These are phyloP conservation scores for Maccullochella peelii DNA, from an alignment of 2,113 vertebrate genomes.

Conservation along the genomic window DNA sequence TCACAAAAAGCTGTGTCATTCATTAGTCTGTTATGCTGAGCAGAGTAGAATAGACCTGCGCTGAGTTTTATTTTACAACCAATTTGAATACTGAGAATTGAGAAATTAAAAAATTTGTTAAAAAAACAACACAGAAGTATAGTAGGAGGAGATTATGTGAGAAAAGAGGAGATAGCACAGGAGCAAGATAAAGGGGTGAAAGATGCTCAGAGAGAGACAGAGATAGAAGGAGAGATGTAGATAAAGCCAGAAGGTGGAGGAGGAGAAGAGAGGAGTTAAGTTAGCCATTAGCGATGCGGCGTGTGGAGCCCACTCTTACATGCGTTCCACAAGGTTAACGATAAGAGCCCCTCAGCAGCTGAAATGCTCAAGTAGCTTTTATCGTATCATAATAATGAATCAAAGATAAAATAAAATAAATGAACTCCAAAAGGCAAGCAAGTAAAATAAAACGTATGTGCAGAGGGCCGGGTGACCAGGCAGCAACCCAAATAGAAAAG, in stretches of 20 bases:
- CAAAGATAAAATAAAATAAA: slow-evolving; percentile 90
- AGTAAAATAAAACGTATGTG: slow-evolving; percentile 84
- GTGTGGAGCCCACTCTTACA: slow-evolving; percentile 81
- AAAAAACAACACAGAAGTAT: slow-evolving; percentile 4
- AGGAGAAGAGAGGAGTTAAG: slow-evolving; percentile 81
- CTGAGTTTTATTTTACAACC: slow-evolving; percentile 19
- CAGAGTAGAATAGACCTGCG: slow-evolving; percentile 10
- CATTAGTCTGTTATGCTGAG: slow-evolving; percentile 31
- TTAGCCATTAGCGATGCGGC: slow-evolving; percentile 82
- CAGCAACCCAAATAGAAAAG: slow-evolving; percentile 64
- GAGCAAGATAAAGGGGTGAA: slow-evolving; percentile 38
- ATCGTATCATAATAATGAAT: slow-evolving; percentile 91
- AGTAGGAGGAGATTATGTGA: slow-evolving; percentile 8
- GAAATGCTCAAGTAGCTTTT: slow-evolving; percentile 90
- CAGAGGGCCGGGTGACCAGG: slow-evolving; percentile 48
- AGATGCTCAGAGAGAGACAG: slow-evolving; percentile 37
- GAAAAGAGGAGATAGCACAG: slow-evolving; percentile 10
- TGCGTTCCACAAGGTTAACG: slow-evolving; percentile 88
- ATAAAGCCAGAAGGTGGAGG: slow-evolving; percentile 75
- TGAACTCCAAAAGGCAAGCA: slow-evolving; percentile 84
- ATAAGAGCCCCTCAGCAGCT: slow-evolving; percentile 85
- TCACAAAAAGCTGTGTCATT: slow-evolving; percentile 42
- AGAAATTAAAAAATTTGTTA: background rate
- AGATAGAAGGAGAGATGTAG: slow-evolving; percentile 68
- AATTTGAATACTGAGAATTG: background rate